phyloP scores from a whole-genome alignment of 2,888 invertebrate genomes.

The Ormia ochracea region DNA sequence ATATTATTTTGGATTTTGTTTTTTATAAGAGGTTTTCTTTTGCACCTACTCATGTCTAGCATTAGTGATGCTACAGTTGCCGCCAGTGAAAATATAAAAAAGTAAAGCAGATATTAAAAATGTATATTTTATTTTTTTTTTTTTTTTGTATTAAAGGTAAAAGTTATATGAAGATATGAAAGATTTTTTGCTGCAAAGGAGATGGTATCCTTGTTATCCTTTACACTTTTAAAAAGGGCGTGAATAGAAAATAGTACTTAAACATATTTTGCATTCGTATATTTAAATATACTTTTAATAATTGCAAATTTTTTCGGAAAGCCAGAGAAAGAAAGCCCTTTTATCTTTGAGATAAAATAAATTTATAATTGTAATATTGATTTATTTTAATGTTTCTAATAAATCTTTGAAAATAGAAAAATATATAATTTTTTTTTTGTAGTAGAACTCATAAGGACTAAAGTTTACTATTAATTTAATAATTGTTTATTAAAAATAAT shows the following conservation, averaged over 20 bases:
- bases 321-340: no score
- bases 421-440: no score
- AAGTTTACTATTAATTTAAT: no score
- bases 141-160: conserved; percentile 3
- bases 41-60: conserved; percentile 25
- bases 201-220: not conserved
- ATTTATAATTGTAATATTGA: no score
- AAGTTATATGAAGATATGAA: not conserved
- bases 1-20: conserved; percentile 44
- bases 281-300: no score
- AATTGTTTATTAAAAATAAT: no score
- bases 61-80: not conserved
- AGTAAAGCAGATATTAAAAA: conserved; percentile 7
- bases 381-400: no score
- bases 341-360: no score
- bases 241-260: not conserved
- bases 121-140: not conserved
- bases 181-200: not conserved
- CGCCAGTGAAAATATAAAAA: not conserved
- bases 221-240: not conserved
- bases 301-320: no score
- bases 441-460: no score
- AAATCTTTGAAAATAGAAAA: no score
- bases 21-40: conserved; percentile 2
- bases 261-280: no score